Percentiles rank a stretch among this genome's conserved stretches.
These are phyloP conservation scores for Tinea semifulvella DNA, from an alignment of 2,888 invertebrate genomes.

Conservation along the genomic window DNA sequence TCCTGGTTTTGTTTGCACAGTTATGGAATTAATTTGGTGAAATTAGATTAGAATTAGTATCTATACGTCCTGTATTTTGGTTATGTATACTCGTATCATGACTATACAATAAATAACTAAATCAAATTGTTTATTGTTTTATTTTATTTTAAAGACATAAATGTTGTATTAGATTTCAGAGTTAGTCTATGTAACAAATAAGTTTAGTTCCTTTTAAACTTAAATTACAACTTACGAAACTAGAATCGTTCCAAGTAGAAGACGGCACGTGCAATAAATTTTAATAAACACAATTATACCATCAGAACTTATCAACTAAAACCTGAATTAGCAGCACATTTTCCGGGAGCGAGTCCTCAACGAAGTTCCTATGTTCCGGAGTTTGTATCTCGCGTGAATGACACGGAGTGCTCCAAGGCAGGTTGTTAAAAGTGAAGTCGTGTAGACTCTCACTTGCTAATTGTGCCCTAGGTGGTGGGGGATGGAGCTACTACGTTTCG, in stretches of 20 bases:
- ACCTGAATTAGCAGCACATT: not conserved
- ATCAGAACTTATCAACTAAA: not conserved
- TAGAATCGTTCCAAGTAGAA: too few species aligned
- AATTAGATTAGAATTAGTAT: not conserved
- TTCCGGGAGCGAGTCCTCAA: not conserved
- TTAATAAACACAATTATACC: too few species aligned
- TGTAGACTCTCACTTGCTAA: conserved; percentile 62
- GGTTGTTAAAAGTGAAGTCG: conserved; percentile 65
- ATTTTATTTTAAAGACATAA: too few species aligned
- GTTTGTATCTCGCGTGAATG: conserved; percentile 45
- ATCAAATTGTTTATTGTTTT: not conserved
- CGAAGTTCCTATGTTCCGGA: not conserved
- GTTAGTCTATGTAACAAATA: too few species aligned
- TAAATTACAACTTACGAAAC: too few species aligned
- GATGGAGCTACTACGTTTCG: not conserved
- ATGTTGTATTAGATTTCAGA: too few species aligned
- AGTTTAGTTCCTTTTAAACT: too few species aligned
- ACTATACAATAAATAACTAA: not conserved
- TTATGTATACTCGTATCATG: not conserved
- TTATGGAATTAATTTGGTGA: not conserved
- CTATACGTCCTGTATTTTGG: not conserved
- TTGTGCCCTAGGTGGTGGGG: conserved; percentile 49
- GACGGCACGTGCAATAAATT: too few species aligned
- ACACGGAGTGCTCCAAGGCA: conserved; percentile 45
- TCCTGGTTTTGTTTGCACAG: not conserved